Evolutionary conservation across 2,113 vertebrate genomes (phyloP).

Genomic region (Muntiacus reevesi): DNA sequence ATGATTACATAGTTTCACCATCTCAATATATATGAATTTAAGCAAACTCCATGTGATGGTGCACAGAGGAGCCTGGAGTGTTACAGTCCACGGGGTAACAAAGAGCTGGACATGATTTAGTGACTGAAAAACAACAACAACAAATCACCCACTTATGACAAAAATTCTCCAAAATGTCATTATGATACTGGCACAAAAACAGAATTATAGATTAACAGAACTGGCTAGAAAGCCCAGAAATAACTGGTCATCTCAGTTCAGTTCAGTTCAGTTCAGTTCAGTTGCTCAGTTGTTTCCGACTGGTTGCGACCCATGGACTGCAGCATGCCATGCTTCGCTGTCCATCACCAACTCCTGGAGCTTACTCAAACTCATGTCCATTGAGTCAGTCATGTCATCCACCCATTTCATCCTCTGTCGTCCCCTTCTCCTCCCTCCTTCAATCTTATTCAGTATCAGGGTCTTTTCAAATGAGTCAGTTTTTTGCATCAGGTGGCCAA

Average conservation of each 20-base stretch:
- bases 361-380: neutral
- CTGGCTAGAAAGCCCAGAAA: neutral
- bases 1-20: neutral
- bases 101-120: neutral
- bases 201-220: neutral
- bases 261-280: neutral
- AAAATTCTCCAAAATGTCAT: neutral
- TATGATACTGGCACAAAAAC: neutral
- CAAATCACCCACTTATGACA: neutral
- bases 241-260: neutral
- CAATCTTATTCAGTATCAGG: neutral
- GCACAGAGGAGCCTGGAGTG: neutral
- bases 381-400: neutral
- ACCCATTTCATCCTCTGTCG: neutral
- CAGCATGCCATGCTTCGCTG: neutral
- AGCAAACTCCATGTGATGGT: neutral
- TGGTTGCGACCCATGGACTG: neutral
- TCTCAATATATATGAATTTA: neutral
- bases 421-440: neutral
- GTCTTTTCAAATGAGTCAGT: neutral
- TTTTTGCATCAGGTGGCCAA: neutral
- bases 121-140: neutral
- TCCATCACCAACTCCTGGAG: neutral
- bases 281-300: fast-evolving
- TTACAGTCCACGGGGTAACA: neutral